These are phyloP conservation scores for Drosophila suboccidentalis DNA, from an alignment of 2,888 invertebrate genomes.

Conservation along the genomic window DNA sequence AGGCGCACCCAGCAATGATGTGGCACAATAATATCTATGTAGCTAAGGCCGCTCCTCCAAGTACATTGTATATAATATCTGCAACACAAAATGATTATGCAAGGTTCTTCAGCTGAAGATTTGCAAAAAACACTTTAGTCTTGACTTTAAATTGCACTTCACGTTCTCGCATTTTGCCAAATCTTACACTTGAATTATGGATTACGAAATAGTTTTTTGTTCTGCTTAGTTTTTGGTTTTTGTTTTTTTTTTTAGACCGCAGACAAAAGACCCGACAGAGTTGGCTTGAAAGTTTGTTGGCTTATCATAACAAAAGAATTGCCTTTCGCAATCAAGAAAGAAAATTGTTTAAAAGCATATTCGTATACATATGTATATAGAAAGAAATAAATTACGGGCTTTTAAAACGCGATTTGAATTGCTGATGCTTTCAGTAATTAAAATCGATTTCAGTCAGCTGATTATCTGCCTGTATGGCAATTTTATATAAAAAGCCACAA, in stretches of 20 bases:
- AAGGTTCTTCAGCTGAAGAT: conserved; percentile 34
- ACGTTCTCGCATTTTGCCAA: conserved; percentile 33
- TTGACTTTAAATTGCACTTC: conserved; percentile 31
- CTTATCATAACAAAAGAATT: conserved; percentile 62
- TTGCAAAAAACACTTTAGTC: conserved; percentile 7
- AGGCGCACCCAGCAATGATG: conserved; percentile 52
- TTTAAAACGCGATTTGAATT: conserved; percentile 71
- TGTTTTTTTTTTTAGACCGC: neutral
- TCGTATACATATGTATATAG: neutral
- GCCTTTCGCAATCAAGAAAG: conserved; percentile 29
- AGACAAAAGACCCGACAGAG: conserved; percentile 31
- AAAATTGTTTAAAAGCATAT: conserved; percentile 24
- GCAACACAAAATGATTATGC: conserved; percentile 34
- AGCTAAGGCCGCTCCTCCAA: conserved; percentile 45
- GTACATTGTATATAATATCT: neutral
- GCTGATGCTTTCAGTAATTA: conserved; percentile 53
- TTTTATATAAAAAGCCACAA: conserved; percentile 1
- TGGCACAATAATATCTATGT: conserved; percentile 29
- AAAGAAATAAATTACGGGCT: conserved; percentile 47
- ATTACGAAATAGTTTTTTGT: conserved; percentile 33
- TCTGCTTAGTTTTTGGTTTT: neutral
- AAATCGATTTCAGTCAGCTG: conserved; percentile 17
- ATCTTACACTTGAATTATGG: conserved; percentile 30
- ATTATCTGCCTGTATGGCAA: neutral
- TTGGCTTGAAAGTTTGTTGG: conserved; percentile 32